These are phyloP conservation scores for Lerema accius DNA, from an alignment of 1,140 invertebrate genomes.

Conservation along the genomic window DNA sequence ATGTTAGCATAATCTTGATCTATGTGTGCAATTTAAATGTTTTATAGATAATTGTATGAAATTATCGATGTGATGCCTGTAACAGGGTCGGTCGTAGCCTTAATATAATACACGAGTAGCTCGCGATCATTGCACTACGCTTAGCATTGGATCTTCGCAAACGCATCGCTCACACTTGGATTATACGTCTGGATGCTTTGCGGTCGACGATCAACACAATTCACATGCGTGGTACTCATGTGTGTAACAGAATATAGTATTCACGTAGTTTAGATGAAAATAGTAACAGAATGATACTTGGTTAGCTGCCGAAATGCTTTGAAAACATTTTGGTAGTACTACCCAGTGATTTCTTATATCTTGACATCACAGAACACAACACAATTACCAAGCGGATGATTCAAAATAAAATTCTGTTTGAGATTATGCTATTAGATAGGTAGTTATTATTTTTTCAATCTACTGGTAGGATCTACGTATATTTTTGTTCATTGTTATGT, in stretches of 20 bases:
- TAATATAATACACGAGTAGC: slow-evolving; percentile 16
- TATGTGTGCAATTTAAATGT: slow-evolving; percentile 67
- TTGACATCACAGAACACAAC: slow-evolving; percentile 49
- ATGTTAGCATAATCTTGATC: slow-evolving; percentile 71
- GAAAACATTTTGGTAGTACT: slow-evolving; percentile 11
- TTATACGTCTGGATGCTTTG: slow-evolving; percentile 12
- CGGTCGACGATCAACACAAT: slow-evolving; percentile 2
- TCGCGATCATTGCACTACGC: slow-evolving; percentile 18
- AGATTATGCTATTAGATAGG: slow-evolving; percentile 67
- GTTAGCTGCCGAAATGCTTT: background rate
- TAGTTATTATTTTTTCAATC: slow-evolving; percentile 50
- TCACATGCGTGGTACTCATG: slow-evolving; percentile 6
- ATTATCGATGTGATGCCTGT: slow-evolving; percentile 44
- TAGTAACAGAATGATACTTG: background rate
- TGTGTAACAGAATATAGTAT: background rate
- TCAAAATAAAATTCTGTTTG: slow-evolving; percentile 32
- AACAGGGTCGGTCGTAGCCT: slow-evolving; percentile 49
- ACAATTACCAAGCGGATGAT: background rate
- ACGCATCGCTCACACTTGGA: no score
- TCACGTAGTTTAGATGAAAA: no score
- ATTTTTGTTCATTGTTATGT: slow-evolving; percentile 79
- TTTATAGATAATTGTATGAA: slow-evolving; percentile 39
- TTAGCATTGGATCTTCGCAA: slow-evolving; percentile 14
- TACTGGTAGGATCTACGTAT: slow-evolving; percentile 38
- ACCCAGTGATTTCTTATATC: slow-evolving; percentile 35